Percentiles rank a stretch among this genome's conserved stretches.
Conservation (phyloP, 1,140 invertebrate genomes). For the roundworm (Caenorhabditis elegans) region DNA sequence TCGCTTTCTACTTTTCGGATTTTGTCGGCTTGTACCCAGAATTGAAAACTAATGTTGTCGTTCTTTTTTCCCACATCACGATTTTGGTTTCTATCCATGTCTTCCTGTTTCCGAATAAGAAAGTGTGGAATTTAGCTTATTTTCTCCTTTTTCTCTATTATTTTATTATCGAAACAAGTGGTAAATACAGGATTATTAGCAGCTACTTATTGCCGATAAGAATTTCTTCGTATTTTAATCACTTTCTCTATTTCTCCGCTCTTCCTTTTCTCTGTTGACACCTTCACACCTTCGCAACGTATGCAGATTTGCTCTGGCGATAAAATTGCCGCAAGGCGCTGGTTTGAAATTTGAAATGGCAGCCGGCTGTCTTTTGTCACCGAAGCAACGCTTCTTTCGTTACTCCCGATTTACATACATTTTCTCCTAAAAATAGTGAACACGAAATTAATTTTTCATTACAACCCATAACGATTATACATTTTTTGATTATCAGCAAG, state of each 20-base stretch:
- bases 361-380: too few species aligned
- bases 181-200: conserved; percentile 22
- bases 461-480: too few species aligned
- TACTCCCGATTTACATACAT: too few species aligned
- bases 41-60: not conserved
- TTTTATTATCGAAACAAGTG: not conserved
- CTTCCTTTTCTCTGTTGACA: not conserved
- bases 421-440: too few species aligned
- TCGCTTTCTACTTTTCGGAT: not conserved
- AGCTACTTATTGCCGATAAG: not conserved
- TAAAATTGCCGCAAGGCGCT: not conserved
- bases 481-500: too few species aligned
- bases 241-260: not conserved
- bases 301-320: not conserved
- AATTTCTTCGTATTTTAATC: not conserved
- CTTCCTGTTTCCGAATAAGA: not conserved
- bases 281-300: not conserved
- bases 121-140: not conserved
- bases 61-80: not conserved
- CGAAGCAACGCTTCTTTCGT: too few species aligned
- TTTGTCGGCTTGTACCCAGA: not conserved
- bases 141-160: not conserved
- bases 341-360: not conserved
- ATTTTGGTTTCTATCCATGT: not conserved
- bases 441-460: too few species aligned